Percentiles rank a stretch among this genome's conserved stretches.
Evolutionary conservation across 2,797 vertebrate species (phyloP).

Genomic region (Buceros bicornis): DNA sequence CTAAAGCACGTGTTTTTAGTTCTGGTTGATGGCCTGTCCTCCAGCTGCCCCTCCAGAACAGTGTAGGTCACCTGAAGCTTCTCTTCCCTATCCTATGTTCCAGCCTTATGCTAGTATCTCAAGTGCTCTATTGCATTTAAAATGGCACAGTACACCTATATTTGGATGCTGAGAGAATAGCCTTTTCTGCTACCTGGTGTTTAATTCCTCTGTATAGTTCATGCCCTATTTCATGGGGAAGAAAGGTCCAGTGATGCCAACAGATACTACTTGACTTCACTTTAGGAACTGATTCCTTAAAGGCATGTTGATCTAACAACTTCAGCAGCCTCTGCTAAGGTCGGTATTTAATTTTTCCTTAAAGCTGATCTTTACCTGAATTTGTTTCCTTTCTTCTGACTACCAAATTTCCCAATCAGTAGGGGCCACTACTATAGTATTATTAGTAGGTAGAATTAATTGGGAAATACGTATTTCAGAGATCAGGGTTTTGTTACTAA

Average conservation of each 20-base stretch:
- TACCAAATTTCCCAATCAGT: neutral
- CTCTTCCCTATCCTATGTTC: neutral
- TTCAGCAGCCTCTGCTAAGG: neutral
- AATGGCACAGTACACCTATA: neutral
- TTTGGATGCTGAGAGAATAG: neutral
- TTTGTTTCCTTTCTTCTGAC: neutral
- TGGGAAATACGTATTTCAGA: neutral
- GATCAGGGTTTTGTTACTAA: neutral
- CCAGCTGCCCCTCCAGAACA: neutral
- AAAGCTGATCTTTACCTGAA: neutral
- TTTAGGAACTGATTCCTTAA: neutral
- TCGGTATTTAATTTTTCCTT: neutral
- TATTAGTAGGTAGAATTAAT: neutral
- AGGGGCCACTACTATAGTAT: neutral
- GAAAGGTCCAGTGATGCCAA: neutral
- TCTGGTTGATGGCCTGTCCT: neutral
- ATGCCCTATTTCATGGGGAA: neutral
- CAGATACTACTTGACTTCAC: neutral
- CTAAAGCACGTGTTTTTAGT: neutral
- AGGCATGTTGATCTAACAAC: neutral
- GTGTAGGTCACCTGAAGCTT: neutral
- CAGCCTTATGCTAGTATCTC: accelerated
- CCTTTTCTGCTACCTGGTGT: neutral
- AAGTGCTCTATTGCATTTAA: neutral
- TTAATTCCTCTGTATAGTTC: neutral